Conservation (phyloP, 2,797 vertebrate genomes). For the Vultur gryphus region DNA sequence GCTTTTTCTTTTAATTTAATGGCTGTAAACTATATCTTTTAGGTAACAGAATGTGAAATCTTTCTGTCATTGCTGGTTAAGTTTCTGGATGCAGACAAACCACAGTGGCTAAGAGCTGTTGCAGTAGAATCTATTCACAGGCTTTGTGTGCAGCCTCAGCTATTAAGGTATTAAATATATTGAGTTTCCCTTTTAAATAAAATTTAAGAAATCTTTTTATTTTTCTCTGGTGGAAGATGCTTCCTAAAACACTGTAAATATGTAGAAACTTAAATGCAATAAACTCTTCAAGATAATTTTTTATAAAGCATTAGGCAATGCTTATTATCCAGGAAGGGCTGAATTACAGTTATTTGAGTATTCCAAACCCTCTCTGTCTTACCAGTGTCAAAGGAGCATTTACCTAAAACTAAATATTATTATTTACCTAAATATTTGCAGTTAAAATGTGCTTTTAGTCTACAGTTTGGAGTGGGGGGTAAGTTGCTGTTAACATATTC, state of each 20-base stretch:
- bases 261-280: not conserved
- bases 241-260: not conserved
- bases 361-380: not conserved
- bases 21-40: conserved; percentile 29
- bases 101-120: conserved; percentile 96
- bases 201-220: not conserved
- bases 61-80: conserved; percentile 97
- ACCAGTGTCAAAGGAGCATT: not conserved
- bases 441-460: not conserved
- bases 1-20: not conserved
- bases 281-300: not conserved
- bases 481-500: not conserved
- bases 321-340: not conserved
- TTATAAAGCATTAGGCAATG: not conserved
- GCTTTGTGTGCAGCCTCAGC: conserved; percentile 94
- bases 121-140: conserved; percentile 97
- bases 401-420: not conserved
- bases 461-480: not conserved
- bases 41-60: conserved; percentile 99
- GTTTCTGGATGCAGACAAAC: conserved; percentile 98
- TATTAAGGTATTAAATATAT: conserved; percentile 83
- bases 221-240: not conserved
- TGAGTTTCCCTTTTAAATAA: not conserved
- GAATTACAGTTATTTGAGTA: not conserved
- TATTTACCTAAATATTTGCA: not conserved